These are phyloP conservation scores for Caenorhabditis uteleia DNA, from an alignment of 2,888 invertebrate species.

Conservation along the genomic window DNA sequence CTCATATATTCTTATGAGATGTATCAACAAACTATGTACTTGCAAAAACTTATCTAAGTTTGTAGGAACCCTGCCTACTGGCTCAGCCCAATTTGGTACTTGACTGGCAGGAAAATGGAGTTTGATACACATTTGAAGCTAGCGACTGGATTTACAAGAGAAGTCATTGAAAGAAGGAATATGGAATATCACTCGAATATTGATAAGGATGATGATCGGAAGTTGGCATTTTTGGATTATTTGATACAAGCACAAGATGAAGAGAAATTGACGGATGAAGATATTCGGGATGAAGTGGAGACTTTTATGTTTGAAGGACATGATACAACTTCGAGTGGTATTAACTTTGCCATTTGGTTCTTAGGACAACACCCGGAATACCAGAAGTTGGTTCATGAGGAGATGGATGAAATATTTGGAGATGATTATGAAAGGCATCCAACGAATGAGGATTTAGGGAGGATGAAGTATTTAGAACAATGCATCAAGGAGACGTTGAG, in stretches of 20 bases:
- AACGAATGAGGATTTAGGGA: conserved; percentile 64
- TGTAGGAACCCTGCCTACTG: too few species aligned
- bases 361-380: conserved; percentile 70
- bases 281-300: conserved; percentile 70
- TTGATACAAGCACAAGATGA: conserved; percentile 70
- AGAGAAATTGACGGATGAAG: conserved; percentile 69
- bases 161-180: too few species aligned
- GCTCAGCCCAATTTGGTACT: conserved; percentile 74
- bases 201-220: conserved; percentile 7
- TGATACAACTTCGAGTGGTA: conserved; percentile 71
- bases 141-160: conserved; percentile 51
- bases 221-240: conserved; percentile 72
- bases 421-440: conserved; percentile 38
- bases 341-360: conserved; percentile 70
- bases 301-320: too few species aligned
- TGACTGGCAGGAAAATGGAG: conserved; percentile 72
- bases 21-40: too few species aligned
- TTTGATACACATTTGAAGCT: conserved; percentile 41
- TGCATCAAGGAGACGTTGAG: conserved; percentile 64
- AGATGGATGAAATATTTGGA: conserved; percentile 48
- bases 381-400: conserved; percentile 60
- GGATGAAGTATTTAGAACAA: conserved; percentile 59
- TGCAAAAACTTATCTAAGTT: too few species aligned
- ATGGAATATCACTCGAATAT: background rate
- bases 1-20: too few species aligned